These are phyloP conservation scores for Dolichallabes microphthalmus DNA, from an alignment of 2,113 vertebrate species.

Conservation along the genomic window DNA sequence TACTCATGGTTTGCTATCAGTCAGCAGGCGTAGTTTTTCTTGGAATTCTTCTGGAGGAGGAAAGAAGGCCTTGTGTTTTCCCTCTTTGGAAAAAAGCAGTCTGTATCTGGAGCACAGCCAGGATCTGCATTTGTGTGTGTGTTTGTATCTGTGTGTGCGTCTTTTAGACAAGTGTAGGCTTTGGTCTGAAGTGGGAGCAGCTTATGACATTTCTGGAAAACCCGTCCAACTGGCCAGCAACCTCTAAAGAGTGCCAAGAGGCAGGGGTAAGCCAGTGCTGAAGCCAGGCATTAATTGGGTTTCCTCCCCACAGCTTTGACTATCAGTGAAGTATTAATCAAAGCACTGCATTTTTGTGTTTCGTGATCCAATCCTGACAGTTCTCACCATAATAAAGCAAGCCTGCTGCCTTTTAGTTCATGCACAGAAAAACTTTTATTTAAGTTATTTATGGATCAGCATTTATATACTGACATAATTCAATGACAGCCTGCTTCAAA, in stretches of 20 bases:
- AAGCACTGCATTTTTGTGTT: slow-evolving; percentile 23
- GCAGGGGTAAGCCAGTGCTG: slow-evolving; percentile 39
- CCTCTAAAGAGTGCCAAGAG: slow-evolving; percentile 39
- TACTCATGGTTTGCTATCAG: slow-evolving; percentile 36
- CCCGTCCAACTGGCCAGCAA: slow-evolving; percentile 35
- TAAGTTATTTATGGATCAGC: neutral
- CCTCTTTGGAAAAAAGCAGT: slow-evolving; percentile 39
- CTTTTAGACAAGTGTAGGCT: slow-evolving; percentile 28
- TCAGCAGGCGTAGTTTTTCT: slow-evolving; percentile 35
- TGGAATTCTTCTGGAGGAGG: slow-evolving; percentile 43
- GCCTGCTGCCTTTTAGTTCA: neutral
- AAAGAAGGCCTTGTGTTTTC: slow-evolving; percentile 32
- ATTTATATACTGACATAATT: neutral
- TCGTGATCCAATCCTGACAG: slow-evolving; percentile 2
- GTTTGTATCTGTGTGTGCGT: slow-evolving; percentile 24
- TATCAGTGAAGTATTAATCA: slow-evolving; percentile 33
- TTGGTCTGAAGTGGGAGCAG: slow-evolving; percentile 40
- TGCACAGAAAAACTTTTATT: neutral
- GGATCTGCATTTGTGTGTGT: slow-evolving; percentile 30
- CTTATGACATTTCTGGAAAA: slow-evolving; percentile 40
- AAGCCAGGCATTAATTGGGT: slow-evolving; percentile 22
- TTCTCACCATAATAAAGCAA: neutral
- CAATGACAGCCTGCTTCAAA: neutral
- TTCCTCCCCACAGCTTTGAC: slow-evolving; percentile 7
- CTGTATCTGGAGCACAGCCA: slow-evolving; percentile 36